Conservation (phyloP, 2,113 vertebrate species). For the Ranitomeya variabilis region DNA sequence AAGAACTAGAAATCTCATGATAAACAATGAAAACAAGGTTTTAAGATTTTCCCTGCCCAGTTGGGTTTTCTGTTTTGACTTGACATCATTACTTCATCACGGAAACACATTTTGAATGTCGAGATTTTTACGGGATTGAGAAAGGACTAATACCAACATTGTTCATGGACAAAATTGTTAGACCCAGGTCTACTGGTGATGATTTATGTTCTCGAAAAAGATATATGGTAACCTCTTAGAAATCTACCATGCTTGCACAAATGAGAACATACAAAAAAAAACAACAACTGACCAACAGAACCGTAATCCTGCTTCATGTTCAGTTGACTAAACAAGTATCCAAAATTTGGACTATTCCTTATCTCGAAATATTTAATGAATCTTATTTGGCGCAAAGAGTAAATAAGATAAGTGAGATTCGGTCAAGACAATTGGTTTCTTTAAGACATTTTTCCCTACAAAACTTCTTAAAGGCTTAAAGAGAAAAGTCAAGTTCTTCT, state of each 20-base stretch:
- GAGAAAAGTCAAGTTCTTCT: background rate
- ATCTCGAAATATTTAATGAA: background rate
- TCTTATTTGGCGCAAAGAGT: background rate
- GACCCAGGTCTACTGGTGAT: too few species aligned
- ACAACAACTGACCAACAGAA: background rate
- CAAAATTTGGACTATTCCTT: background rate
- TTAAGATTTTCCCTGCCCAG: background rate
- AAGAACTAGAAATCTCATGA: background rate
- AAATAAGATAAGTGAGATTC: background rate
- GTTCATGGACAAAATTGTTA: too few species aligned
- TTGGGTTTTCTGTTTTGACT: background rate
- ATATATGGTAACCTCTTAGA: too few species aligned
- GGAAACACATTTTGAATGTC: background rate
- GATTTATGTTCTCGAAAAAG: too few species aligned
- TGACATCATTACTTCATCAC: background rate
- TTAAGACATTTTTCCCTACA: background rate
- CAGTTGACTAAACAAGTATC: background rate
- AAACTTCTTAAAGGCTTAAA: background rate
- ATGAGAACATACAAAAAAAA: too few species aligned
- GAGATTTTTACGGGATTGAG: background rate
- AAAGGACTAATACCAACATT: background rate
- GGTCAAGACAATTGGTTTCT: background rate
- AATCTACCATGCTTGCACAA: too few species aligned
- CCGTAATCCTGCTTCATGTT: background rate
- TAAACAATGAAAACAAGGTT: background rate